Evolutionary conservation across 2,888 invertebrate genomes (phyloP).

Genomic region (Adelphocoris suturalis): DNA sequence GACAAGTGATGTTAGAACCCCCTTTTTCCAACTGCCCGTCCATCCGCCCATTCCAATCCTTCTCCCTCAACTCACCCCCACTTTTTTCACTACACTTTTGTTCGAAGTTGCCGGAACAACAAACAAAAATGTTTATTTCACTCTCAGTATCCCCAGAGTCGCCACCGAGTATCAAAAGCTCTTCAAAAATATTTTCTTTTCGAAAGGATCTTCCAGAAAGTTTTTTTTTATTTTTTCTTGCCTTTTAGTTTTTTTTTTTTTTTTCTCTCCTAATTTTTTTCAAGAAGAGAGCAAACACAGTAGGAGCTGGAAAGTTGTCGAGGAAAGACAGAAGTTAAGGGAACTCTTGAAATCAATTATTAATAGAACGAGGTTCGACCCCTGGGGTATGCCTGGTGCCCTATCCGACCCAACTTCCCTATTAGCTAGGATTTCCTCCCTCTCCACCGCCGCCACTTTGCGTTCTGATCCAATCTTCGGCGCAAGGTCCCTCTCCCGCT

Average conservation of each 20-base stretch:
- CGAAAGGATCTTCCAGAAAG: neutral
- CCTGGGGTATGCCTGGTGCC: neutral
- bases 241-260: neutral
- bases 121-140: slow-evolving; percentile 61
- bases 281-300: neutral
- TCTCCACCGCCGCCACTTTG: neutral
- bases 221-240: neutral
- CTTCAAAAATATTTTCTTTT: slow-evolving; percentile 59
- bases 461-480: slow-evolving; percentile 53
- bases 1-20: slow-evolving; percentile 47
- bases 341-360: slow-evolving; percentile 59
- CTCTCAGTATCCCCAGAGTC: neutral
- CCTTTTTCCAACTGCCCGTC: slow-evolving; percentile 24
- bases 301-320: slow-evolving; percentile 5
- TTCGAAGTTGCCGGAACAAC: slow-evolving; percentile 45
- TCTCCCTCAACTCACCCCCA: neutral
- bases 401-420: slow-evolving; percentile 46
- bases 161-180: slow-evolving; percentile 41
- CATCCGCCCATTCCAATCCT: neutral
- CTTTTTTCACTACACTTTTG: neutral
- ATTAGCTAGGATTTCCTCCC: slow-evolving; percentile 58
- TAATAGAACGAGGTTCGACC: slow-evolving; percentile 58
- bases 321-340: slow-evolving; percentile 54
- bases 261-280: neutral
- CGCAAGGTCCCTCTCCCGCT: neutral